phyloP scores from a whole-genome alignment of 1,140 invertebrate species.

The Brachystomella parvula region DNA sequence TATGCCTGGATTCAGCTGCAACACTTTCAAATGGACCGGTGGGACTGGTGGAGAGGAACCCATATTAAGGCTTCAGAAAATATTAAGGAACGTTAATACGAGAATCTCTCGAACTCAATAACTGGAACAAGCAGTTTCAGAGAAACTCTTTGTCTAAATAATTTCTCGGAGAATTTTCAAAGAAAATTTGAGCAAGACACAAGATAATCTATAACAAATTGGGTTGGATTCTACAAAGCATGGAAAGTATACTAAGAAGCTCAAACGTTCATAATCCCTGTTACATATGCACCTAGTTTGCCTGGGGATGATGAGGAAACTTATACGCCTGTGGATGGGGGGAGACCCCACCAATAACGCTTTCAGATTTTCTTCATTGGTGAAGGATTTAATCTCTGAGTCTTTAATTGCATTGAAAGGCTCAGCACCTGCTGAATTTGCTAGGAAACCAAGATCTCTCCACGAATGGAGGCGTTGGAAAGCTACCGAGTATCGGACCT shows the following conservation, averaged over 20 bases:
- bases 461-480: conserved; percentile 19
- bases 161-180: no score
- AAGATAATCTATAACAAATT: no score
- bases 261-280: no score
- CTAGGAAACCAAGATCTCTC: conserved; percentile 16
- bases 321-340: conserved; percentile 14
- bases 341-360: conserved; percentile 15
- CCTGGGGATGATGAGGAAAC: conserved; percentile 16
- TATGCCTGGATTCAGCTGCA: conserved; percentile 51
- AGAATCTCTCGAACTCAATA: no score
- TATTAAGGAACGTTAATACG: no score
- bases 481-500: conserved; percentile 24
- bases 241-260: no score
- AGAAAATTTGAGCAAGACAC: no score
- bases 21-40: conserved; percentile 53
- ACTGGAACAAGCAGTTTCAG: no score
- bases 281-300: conserved; percentile 22
- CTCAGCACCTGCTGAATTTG: conserved; percentile 37
- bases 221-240: no score
- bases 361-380: conserved; percentile 26
- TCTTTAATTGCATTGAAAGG: conserved; percentile 7
- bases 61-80: conserved; percentile 50
- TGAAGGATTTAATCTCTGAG: conserved; percentile 35
- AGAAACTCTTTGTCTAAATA: no score
- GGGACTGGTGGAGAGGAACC: conserved; percentile 38